phyloP scores from a whole-genome alignment of 2,888 invertebrate species.

The Brenthis hecate region DNA sequence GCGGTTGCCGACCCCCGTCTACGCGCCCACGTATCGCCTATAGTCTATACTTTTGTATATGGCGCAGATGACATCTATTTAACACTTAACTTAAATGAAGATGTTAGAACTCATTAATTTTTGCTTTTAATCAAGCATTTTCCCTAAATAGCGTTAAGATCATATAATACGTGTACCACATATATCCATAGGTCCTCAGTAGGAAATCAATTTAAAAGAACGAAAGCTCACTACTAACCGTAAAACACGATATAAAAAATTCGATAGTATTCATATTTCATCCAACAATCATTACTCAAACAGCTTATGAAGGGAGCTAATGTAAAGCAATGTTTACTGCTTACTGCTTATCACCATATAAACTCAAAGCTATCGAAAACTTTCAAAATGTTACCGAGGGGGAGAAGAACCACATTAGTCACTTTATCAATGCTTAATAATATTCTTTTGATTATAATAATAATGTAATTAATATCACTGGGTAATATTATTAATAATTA shows the following conservation, averaged over 20 bases:
- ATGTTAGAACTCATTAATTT: background rate
- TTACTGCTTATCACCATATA: background rate
- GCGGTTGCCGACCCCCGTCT: constrained; percentile 75
- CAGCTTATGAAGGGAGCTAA: no score
- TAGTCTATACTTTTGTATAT: constrained; percentile 31
- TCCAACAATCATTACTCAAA: no score
- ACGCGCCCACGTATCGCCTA: constrained; percentile 56
- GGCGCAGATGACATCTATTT: constrained; percentile 1
- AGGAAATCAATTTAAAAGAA: no score
- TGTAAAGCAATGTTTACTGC: no score
- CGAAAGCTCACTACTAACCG: no score
- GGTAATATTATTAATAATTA: no score
- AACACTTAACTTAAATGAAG: background rate
- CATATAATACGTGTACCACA: background rate
- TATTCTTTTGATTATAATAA: no score
- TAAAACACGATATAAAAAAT: no score
- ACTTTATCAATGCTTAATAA: background rate
- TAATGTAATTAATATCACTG: no score
- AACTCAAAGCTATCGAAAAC: background rate
- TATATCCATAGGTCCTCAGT: background rate
- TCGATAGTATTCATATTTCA: no score
- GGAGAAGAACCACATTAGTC: constrained; percentile 2
- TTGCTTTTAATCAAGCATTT: background rate
- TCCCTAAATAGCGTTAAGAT: no score
- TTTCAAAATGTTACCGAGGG: constrained; percentile 5